Evolutionary conservation across 2,113 vertebrate genomes (phyloP).

Genomic region (Enhydra lutris): DNA sequence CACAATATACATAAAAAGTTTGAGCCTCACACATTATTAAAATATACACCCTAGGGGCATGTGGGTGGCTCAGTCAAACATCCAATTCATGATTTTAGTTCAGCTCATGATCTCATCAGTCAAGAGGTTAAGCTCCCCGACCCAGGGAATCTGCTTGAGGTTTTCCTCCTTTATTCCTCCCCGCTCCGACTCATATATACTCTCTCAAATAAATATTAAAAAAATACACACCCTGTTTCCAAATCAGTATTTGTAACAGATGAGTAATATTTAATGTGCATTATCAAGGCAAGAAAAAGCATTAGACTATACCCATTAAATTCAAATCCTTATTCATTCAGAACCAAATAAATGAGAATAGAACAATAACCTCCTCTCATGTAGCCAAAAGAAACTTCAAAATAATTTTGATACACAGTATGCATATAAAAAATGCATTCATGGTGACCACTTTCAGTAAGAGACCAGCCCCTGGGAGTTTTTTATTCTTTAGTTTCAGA

Average conservation of each 20-base stretch:
- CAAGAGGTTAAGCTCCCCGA: neutral
- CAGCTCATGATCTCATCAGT: neutral
- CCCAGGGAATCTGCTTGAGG: neutral
- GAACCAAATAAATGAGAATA: constrained; percentile 16
- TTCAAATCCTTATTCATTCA: neutral
- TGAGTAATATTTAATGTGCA: neutral
- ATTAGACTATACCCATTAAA: neutral
- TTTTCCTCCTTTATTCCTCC: neutral
- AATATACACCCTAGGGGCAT: neutral
- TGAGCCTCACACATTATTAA: neutral
- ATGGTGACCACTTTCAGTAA: neutral
- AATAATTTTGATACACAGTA: neutral
- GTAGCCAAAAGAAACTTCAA: neutral
- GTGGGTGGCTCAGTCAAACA: neutral
- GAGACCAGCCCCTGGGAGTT: neutral
- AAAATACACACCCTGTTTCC: neutral
- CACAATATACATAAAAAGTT: neutral
- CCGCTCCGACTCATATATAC: neutral
- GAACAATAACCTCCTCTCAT: neutral
- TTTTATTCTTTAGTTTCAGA: constrained; percentile 31
- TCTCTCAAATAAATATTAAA: neutral
- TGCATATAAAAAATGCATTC: neutral
- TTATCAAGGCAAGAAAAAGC: neutral
- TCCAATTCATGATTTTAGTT: neutral
- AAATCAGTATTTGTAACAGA: constrained; percentile 2